Base-by-base conservation (phyloP, 2,113 vertebrate genomes). In the Centropristis striata region DNA sequence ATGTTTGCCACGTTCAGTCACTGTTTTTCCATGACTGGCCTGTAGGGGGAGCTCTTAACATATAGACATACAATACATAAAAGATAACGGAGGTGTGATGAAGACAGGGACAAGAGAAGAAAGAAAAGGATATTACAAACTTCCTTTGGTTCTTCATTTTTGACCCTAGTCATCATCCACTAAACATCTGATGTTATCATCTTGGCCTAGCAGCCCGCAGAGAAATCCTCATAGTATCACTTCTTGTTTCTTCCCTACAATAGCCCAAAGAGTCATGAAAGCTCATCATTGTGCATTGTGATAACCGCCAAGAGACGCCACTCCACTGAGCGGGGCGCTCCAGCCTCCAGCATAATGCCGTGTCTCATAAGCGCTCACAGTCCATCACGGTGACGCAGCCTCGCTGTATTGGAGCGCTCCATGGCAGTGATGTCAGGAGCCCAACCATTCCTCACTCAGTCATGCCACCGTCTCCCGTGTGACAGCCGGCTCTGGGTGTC, bases 211-310 rank as follows among this genome's bases (percentile, higher is more conserved):
- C 20, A 12, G 21, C 46, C 41, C 39, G 8, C 0, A 41, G 16
- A 73, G 32, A 71, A 1, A 4, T 32, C 41, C 28, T 37, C 25
- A 86, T 6, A 63, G 57, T 64, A 13, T 66, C 32, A 20, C 81
- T 64, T 78, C 27, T 70, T 86, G 61, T 81, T 61, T 70, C 47
- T 47, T 8, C 4, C n/a, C 57, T 6, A 73, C 61, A 82, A 55
- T 49, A 39, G 41, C 32, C 61, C 57, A 39, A 23, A 21, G 70
- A 67, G n/a, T 71, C 36, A 51, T 81, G 73, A 88, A 85, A 71
- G 78, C 85, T 88, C 70, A 21, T 71, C 78, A 77, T 90, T 88
- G 84, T 91, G 69, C 67, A 63, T 49, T 59, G 84, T 53, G 75
- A 60, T 6, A 63, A 64, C 37, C n/a, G 71, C 65, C 59, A 5